Conservation (phyloP, 92 coral and sea anemone genomes). For the Paragorgia papillata region DNA sequence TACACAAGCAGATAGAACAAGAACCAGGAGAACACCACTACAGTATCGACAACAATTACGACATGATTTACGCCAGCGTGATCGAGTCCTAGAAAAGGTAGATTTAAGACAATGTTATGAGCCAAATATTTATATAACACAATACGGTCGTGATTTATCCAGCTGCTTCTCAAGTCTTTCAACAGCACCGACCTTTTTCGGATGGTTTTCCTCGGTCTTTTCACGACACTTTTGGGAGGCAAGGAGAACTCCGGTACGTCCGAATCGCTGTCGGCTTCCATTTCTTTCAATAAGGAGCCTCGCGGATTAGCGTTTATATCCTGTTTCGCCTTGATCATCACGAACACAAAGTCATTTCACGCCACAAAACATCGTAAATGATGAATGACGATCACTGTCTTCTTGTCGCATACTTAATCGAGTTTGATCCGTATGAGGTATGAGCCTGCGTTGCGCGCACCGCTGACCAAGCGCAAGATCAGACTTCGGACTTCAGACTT, state of each 20-base stretch:
- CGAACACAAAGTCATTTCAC: neutral
- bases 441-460: too few relatives aligned
- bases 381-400: too few relatives aligned
- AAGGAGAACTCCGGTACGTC: constrained; percentile 41
- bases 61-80: constrained; percentile 30
- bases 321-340: neutral
- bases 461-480: too few relatives aligned
- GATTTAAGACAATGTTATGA: neutral
- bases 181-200: constrained; percentile 14
- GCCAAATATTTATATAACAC: neutral
- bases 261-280: constrained; percentile 38
- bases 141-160: constrained; percentile 1
- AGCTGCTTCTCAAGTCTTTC: too few relatives aligned
- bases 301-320: constrained; percentile 29
- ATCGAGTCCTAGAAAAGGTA: constrained; percentile 21
- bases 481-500: too few relatives aligned
- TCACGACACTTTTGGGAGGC: constrained; percentile 43
- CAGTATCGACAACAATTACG: constrained; percentile 24
- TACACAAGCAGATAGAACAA: constrained; percentile 33
- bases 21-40: constrained; percentile 7
- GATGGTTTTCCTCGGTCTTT: constrained; percentile 28
- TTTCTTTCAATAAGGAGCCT: constrained; percentile 36
- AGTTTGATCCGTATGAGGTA: too few relatives aligned
- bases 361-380: neutral
- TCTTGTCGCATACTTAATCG: too few relatives aligned